Evolutionary conservation across 2,113 vertebrate species (phyloP).

Genomic region (Phrynosoma blainvillii): DNA sequence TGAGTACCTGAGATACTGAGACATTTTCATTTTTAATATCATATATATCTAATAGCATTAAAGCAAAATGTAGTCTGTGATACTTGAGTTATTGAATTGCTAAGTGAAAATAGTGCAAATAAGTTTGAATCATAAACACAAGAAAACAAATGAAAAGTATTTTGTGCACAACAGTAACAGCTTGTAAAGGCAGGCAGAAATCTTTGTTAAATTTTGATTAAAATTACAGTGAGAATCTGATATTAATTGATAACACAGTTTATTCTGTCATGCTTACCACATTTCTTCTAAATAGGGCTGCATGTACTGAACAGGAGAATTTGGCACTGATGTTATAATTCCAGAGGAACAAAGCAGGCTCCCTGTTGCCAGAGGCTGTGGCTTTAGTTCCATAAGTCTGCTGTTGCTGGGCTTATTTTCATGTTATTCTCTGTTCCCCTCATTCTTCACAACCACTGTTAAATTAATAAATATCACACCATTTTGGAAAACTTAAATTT

Average conservation of each 20-base stretch:
- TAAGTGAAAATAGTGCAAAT: background rate
- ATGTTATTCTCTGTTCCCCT: background rate
- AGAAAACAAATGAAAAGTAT: background rate
- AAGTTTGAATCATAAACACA: background rate
- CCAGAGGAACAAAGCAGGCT: background rate
- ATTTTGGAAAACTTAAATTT: background rate
- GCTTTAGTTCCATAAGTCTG: background rate
- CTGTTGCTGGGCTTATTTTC: background rate
- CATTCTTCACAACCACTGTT: background rate
- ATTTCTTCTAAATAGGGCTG: background rate
- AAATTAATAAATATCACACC: background rate
- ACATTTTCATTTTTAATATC: constrained; percentile 56
- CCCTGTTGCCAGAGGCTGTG: background rate
- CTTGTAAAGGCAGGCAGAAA: constrained; percentile 3
- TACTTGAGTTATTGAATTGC: constrained; percentile 31
- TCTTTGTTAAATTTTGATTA: constrained; percentile 33
- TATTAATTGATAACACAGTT: background rate
- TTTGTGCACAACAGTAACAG: background rate
- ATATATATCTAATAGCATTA: background rate
- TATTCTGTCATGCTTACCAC: background rate
- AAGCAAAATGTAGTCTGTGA: constrained; percentile 28
- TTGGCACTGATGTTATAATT: background rate
- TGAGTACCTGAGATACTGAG: constrained; percentile 65
- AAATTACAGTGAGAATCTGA: background rate
- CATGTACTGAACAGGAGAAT: background rate